Evolutionary conservation across 1,140 invertebrate species (phyloP).

Genomic region (Limonius californicus): DNA sequence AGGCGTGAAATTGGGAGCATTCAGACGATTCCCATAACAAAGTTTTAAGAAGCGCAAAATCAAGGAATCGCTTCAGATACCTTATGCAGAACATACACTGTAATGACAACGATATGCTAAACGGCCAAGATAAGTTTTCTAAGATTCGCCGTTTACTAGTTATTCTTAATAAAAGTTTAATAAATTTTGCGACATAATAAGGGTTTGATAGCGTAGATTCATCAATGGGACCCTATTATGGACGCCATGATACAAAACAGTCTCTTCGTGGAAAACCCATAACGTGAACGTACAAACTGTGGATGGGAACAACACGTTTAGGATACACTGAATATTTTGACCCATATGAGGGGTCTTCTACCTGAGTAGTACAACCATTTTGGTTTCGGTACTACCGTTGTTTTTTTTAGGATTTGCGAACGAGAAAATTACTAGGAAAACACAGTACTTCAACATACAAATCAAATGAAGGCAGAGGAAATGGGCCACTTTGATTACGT

Average conservation of each 20-base stretch:
- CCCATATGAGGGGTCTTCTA: constrained; percentile 19
- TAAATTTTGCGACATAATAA: too few species aligned
- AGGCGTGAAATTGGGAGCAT: too few species aligned
- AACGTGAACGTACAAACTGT: constrained; percentile 18
- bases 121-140: constrained; percentile 36
- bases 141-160: constrained; percentile 41
- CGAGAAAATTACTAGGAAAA: too few species aligned
- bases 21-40: too few species aligned
- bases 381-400: not conserved
- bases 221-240: constrained; percentile 35
- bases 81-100: constrained; percentile 24
- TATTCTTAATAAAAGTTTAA: too few species aligned
- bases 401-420: too few species aligned
- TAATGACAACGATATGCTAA: constrained; percentile 34
- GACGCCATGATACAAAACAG: constrained; percentile 29
- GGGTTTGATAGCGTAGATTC: too few species aligned
- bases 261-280: constrained; percentile 31
- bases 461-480: too few species aligned
- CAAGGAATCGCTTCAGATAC: constrained; percentile 20
- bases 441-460: too few species aligned
- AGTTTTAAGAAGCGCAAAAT: too few species aligned
- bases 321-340: constrained; percentile 21
- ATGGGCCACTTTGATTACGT: too few species aligned
- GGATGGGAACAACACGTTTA: constrained; percentile 12
- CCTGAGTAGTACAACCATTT: constrained; percentile 7